Evolutionary conservation across 2,888 invertebrate species (phyloP), one percentile per base, ranked within the genome.

Genomic region (Aricia artaxerxes): DNA sequence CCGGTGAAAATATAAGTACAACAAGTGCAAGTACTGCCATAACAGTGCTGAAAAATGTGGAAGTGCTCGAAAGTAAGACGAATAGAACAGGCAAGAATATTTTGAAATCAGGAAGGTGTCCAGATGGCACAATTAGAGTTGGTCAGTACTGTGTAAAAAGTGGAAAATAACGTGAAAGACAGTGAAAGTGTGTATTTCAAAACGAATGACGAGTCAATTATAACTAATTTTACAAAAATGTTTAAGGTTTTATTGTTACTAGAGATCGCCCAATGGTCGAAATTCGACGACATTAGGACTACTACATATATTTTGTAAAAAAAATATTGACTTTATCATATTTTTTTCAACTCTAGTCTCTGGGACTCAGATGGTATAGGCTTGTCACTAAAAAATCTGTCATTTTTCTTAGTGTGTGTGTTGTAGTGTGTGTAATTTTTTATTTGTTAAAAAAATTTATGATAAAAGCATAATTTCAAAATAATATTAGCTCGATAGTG

Each of bases 81-180:
- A 64, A 64, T 31, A 69, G 69, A 38, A 69, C 35, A 11, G 69
- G 69, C 69, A 69, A 69, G 38, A 38, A 69, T 6, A 69, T 69
- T 38, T 13, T 69, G 35, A 69, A 35, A 69, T 69, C 69, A 13
- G 1, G 1, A 35, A 69, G 35, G 13, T 69, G 69, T 69, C 69
- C 69, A 35, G 35, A 35, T 3, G 38, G 69, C 5, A 69, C 69
- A 1, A 16, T 13, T 13, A 69, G 69, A 69, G 13, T 69, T 69
- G 69, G 69, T 9, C 35, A 69, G 4, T 69, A 16, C 5, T 69
- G 69, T 69, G 69, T 69, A 35, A 69, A 69, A 69, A 69, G 35
- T 38, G 35, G 13, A 69, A 38, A 69, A 35, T 69, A 69, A 69
- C 35, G 16, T 13, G 13, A 13, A 16, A 69, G 13, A 35, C 1